phyloP scores from a whole-genome alignment of 2,888 invertebrate genomes.

The Apoda limacodes region DNA sequence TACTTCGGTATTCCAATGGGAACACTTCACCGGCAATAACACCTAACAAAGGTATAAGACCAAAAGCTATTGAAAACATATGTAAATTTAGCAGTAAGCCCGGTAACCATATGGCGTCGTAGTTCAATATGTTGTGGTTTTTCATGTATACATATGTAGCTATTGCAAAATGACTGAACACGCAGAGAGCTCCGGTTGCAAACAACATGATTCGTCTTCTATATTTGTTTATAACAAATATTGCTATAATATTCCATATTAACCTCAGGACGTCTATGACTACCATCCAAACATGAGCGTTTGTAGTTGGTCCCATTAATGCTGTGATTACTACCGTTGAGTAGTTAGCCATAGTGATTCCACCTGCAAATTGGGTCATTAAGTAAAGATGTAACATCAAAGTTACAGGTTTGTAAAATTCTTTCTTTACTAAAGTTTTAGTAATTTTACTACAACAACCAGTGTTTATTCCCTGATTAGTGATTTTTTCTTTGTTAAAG shows the following conservation, averaged over 20 bases:
- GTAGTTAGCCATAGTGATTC: slow-evolving; percentile 75
- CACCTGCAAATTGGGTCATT: slow-evolving; percentile 74
- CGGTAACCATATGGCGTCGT: slow-evolving; percentile 50
- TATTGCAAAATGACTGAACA: slow-evolving; percentile 62
- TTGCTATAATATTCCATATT: slow-evolving; percentile 67
- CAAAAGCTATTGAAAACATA: slow-evolving; percentile 65
- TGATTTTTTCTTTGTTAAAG: slow-evolving; percentile 18
- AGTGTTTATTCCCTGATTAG: slow-evolving; percentile 20
- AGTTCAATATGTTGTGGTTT: slow-evolving; percentile 25
- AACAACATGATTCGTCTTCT: slow-evolving; percentile 71
- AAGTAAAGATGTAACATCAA: slow-evolving; percentile 62
- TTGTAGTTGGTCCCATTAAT: slow-evolving; percentile 65
- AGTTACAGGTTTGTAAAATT: slow-evolving; percentile 7
- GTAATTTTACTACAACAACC: not conserved
- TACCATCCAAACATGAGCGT: slow-evolving; percentile 74
- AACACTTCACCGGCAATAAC: slow-evolving; percentile 78
- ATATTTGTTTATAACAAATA: slow-evolving; percentile 67
- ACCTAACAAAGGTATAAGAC: slow-evolving; percentile 74
- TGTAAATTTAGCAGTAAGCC: slow-evolving; percentile 62
- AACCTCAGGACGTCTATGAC: slow-evolving; percentile 72
- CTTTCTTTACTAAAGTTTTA: slow-evolving; percentile 2
- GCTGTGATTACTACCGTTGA: slow-evolving; percentile 70
- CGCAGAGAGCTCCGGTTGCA: slow-evolving; percentile 67
- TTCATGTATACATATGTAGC: slow-evolving; percentile 46
- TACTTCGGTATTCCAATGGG: slow-evolving; percentile 67